Evolutionary conservation across 2,113 vertebrate species (phyloP).

Genomic region (Smithornis capensis): DNA sequence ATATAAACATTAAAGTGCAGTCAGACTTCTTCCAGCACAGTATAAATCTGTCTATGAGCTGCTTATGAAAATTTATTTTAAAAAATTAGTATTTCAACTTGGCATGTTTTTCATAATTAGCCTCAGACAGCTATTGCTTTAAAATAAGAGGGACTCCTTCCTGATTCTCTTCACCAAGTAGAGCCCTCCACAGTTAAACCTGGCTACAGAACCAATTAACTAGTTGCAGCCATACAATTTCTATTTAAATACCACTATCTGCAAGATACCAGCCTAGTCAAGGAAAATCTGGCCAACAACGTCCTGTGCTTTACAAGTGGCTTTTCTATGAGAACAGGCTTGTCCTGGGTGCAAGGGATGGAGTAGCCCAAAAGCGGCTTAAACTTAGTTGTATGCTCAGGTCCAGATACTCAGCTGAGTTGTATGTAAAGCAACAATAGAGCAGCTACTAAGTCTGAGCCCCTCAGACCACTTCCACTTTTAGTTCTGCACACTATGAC

Average conservation of each 20-base stretch:
- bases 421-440: neutral
- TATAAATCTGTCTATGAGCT: constrained; percentile 37
- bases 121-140: neutral
- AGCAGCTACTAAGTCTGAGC: neutral
- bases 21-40: constrained; percentile 48
- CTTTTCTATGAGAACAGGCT: neutral
- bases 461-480: neutral
- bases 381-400: neutral
- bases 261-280: neutral
- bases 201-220: constrained; percentile 9
- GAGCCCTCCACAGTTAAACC: neutral
- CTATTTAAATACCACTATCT: neutral
- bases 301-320: neutral
- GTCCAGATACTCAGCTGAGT: neutral
- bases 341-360: neutral
- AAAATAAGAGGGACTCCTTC: constrained; percentile 29
- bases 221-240: neutral
- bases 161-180: neutral
- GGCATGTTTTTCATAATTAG: neutral
- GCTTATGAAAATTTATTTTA: constrained; percentile 22
- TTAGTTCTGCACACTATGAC: neutral
- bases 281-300: neutral
- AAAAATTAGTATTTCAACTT: constrained; percentile 10
- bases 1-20: constrained; percentile 64
- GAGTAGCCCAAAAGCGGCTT: neutral